Percentiles rank a stretch among this genome's conserved stretches.
These are phyloP conservation scores for Dryoscopus gambensis DNA, from an alignment of 2,113 vertebrate genomes.

Conservation along the genomic window DNA sequence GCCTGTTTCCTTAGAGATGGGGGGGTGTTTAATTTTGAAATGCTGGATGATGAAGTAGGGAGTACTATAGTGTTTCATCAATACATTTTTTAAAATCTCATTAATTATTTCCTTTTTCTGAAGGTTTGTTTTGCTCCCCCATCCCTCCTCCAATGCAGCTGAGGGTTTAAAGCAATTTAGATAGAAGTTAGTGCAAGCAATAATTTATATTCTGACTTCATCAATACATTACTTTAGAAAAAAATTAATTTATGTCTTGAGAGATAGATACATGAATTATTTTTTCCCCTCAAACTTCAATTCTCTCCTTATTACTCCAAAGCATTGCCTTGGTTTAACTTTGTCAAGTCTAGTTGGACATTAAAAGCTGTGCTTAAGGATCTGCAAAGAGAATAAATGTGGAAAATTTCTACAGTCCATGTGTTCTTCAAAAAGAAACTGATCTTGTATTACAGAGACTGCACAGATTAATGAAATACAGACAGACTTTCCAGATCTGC, in stretches of 20 bases:
- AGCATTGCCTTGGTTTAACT: background rate
- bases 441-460: background rate
- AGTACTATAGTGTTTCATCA: background rate
- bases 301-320: background rate
- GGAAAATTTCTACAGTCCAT: background rate
- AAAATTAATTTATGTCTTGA: background rate
- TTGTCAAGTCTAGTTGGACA: background rate
- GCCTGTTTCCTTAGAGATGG: background rate
- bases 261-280: background rate
- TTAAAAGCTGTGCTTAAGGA: background rate
- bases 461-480: background rate
- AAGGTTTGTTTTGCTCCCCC: background rate
- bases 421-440: background rate
- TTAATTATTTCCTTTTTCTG: constrained; percentile 53
- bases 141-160: background rate
- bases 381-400: background rate
- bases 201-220: constrained; percentile 18
- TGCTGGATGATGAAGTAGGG: background rate
- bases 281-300: background rate
- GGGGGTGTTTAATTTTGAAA: background rate
- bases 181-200: background rate
- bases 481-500: background rate
- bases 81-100: background rate
- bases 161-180: constrained; percentile 25
- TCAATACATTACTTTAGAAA: background rate